Conservation (phyloP, 1,140 invertebrate species). For the Drosophila ananassae region DNA sequence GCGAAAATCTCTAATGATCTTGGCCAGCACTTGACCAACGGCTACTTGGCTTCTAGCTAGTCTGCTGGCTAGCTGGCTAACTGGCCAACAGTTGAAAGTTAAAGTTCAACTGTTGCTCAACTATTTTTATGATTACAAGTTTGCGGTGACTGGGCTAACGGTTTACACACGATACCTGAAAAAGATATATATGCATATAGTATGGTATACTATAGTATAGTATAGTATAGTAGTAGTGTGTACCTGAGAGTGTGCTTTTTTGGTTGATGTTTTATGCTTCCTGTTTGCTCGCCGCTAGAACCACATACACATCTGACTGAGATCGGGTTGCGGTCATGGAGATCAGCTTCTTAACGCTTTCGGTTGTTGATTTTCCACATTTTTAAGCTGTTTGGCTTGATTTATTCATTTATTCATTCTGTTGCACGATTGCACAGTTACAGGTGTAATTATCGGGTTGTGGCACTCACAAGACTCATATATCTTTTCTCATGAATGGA, state of each 20-base stretch:
- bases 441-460: conserved; percentile 56
- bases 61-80: conserved; percentile 21
- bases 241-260: conserved; percentile 27
- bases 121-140: conserved; percentile 76
- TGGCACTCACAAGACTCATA: conserved; percentile 6
- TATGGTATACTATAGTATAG: neutral
- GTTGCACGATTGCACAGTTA: conserved; percentile 49
- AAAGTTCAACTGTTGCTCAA: conserved; percentile 76
- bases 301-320: conserved; percentile 33
- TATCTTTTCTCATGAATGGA: neutral
- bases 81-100: conserved; percentile 56
- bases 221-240: no score
- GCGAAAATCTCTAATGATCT: conserved; percentile 37
- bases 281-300: conserved; percentile 53
- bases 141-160: conserved; percentile 62
- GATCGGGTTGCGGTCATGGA: conserved; percentile 53
- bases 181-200: conserved; percentile 15
- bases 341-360: conserved; percentile 11
- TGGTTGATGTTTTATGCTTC: conserved; percentile 65
- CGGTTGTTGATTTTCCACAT: conserved; percentile 63
- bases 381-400: conserved; percentile 72
- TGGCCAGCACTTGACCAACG: conserved; percentile 38
- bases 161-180: conserved; percentile 40
- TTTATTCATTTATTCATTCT: conserved; percentile 72
- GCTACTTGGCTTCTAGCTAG: neutral